Evolutionary conservation across 2,888 invertebrate species (phyloP).

Genomic region (Tachina grossa): DNA sequence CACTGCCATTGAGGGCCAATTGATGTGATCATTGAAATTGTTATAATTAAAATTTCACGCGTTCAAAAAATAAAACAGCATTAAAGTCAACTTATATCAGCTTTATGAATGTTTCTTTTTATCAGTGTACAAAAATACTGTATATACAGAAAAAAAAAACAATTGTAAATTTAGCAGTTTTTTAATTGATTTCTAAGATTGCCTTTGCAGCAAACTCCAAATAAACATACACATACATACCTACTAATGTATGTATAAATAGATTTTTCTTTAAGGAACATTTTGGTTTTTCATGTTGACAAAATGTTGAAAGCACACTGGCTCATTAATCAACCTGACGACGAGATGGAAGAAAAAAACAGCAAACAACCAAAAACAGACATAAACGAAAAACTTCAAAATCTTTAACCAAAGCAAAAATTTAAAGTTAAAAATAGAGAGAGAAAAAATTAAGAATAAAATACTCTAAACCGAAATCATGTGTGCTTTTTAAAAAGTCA

Average conservation of each 20-base stretch:
- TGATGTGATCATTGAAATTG: too few relatives aligned
- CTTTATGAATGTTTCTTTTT: too few relatives aligned
- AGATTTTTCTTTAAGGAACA: constrained; percentile 9
- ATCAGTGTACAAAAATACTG: too few relatives aligned
- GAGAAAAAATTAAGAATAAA: constrained; percentile 9
- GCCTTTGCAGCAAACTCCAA: background rate
- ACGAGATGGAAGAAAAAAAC: constrained; percentile 28
- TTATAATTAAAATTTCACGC: too few relatives aligned
- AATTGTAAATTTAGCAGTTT: too few relatives aligned
- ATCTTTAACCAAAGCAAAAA: constrained; percentile 21
- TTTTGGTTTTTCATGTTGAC: constrained; percentile 66
- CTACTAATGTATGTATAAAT: too few relatives aligned
- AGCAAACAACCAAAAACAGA: constrained; percentile 3
- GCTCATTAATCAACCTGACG: constrained; percentile 67
- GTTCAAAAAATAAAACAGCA: too few relatives aligned
- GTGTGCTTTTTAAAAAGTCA: constrained; percentile 31
- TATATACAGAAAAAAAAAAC: too few relatives aligned
- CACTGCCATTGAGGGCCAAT: too few relatives aligned
- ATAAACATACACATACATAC: background rate
- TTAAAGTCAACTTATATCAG: too few relatives aligned
- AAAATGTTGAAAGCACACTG: constrained; percentile 67
- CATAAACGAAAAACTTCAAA: background rate
- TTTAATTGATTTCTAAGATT: background rate
- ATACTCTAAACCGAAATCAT: constrained; percentile 9
- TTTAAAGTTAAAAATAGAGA: constrained; percentile 12